Percentiles rank a stretch among this genome's conserved stretches.
These are phyloP conservation scores for Drosophila lacertosa DNA, from an alignment of 1,140 invertebrate species.

Conservation along the genomic window DNA sequence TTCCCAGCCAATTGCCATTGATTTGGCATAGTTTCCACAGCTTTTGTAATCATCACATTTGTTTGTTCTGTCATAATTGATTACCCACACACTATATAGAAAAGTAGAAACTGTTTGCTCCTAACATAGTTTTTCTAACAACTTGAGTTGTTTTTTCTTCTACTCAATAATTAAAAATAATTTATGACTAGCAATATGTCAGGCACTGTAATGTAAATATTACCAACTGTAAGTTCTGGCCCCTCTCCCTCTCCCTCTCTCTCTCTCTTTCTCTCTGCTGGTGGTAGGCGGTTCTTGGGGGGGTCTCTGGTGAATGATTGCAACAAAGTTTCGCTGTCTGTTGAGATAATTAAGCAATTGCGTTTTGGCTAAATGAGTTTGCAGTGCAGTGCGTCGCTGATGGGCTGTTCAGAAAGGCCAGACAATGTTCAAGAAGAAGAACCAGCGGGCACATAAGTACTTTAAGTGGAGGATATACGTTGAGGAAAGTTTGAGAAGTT, in stretches of 20 bases:
- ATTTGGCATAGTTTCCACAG: conserved; percentile 62
- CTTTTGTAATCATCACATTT: conserved; percentile 21
- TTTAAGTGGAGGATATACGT: not conserved
- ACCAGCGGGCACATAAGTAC: conserved; percentile 7
- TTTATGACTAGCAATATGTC: conserved; percentile 73
- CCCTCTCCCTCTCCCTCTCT: no score
- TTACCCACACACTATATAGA: conserved; percentile 37
- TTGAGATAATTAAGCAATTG: conserved; percentile 79
- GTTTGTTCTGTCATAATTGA: conserved; percentile 42
- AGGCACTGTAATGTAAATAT: conserved; percentile 63
- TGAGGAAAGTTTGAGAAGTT: not conserved
- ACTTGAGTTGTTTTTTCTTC: conserved; percentile 31
- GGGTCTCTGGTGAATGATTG: conserved; percentile 63
- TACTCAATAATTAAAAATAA: conserved; percentile 78
- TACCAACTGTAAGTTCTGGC: conserved; percentile 31
- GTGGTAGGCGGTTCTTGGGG: conserved; percentile 22
- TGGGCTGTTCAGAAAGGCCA: not conserved
- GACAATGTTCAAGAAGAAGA: conserved; percentile 8
- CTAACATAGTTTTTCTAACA: conserved; percentile 35
- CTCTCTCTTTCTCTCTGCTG: no score
- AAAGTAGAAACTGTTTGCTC: conserved; percentile 33
- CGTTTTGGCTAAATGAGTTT: conserved; percentile 75
- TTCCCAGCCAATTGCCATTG: conserved; percentile 55
- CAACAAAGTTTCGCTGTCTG: conserved; percentile 65
- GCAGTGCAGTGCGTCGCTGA: conserved; percentile 18